A percentile compares a stretch with the other conserved stretches of the same genome.
These are phyloP conservation scores for Smittia aterrima DNA, from an alignment of 2,888 invertebrate species.

Conservation along the genomic window DNA sequence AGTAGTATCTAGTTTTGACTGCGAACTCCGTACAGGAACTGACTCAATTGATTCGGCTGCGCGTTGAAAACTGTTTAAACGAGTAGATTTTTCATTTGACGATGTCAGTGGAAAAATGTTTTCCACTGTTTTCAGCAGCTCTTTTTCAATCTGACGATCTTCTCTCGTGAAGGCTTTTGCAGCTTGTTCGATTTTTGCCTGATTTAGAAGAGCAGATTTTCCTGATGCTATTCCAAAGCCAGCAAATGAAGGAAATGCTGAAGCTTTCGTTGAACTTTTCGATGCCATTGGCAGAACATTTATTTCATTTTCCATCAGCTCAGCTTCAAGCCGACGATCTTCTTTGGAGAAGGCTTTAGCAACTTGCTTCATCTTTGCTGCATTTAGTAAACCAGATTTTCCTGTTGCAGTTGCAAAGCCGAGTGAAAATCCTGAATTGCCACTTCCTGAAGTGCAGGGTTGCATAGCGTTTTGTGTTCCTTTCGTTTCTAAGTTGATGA, in stretches of 20 bases:
- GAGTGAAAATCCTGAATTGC: too few species aligned
- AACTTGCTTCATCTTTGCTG: not conserved
- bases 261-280: not conserved
- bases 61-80: not conserved
- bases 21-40: not conserved
- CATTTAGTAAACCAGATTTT: not conserved
- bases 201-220: not conserved
- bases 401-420: too few species aligned
- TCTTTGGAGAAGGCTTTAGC: too few species aligned
- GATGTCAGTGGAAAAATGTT: not conserved
- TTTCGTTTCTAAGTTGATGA: too few species aligned
- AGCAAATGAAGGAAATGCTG: not conserved
- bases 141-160: not conserved
- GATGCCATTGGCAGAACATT: not conserved
- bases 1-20: not conserved
- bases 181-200: not conserved
- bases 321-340: too few species aligned
- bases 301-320: not conserved
- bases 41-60: not conserved
- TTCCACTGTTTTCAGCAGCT: not conserved
- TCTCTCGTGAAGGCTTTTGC: not conserved
- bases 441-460: too few species aligned
- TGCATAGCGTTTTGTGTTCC: too few species aligned
- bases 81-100: too few species aligned
- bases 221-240: slow-evolving; percentile 9